Base-by-base conservation (phyloP, 2,113 vertebrate species). In the Uropsilus gracilis region DNA sequence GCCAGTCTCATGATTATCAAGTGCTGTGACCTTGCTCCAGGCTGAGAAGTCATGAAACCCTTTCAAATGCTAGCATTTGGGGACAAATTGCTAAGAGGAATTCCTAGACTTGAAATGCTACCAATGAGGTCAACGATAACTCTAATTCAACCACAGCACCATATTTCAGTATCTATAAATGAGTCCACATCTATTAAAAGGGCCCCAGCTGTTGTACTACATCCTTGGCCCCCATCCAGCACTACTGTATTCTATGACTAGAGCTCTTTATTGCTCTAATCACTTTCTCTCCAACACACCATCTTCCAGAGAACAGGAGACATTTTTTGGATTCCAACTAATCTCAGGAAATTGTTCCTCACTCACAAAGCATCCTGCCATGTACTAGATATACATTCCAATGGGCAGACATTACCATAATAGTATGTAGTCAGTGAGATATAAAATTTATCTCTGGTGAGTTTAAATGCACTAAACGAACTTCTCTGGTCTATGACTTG, bases 111-210 rank as follows among this genome's bases (percentile, higher is more conserved):
- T 72, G 46, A 96, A 87, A 76, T 7, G 71, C 90, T 46, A 85
- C 42, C 44, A 39, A 91, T 71, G 17, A 72, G 87, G 64, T 94
- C 59, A 94, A 82, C 61, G 83, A 75, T 66, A 76, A 76, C 73
- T 53, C 22, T 30, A 73, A 63, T 42, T 66, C 81, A 59, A 48
- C 48, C 30, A 59, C 39, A 32, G 44, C 61, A 72, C 46, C 24
- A 3, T 53, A 76, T 82, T 53, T 94, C 39, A 78, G 72, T 30
- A 73, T 87, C 95, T 91, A 77, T 95, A 87, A 95, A 93, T 95
- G 48, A 73, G 84, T 50, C 20, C 32, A 42, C 59, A 64, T 61
- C 84, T 93, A 93, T 86, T 73, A 92, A 94, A 95, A 89, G 75
- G 75, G 48, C 50, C 24, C 12, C 72, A 86, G 90, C 50, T 94